Percentiles rank a stretch among this genome's conserved stretches.
Evolutionary conservation across 2,113 vertebrate species (phyloP).

Genomic region (Leptocoma aspasia): DNA sequence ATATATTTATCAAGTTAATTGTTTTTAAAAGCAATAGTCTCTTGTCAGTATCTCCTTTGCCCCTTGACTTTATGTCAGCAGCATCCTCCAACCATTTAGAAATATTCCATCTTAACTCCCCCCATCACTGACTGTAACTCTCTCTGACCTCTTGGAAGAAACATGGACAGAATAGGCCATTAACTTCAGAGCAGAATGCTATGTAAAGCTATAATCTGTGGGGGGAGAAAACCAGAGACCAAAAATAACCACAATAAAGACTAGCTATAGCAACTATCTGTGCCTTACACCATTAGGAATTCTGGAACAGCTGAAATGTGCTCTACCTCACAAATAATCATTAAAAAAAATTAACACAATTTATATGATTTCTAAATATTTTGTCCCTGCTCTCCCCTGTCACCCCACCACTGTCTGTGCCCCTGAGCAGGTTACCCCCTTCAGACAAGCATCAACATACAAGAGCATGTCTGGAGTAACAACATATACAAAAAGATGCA

Average conservation of each 20-base stretch:
- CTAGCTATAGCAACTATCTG: not conserved
- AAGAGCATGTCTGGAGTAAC: not conserved
- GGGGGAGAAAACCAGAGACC: constrained; percentile 5
- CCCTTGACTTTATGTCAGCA: not conserved
- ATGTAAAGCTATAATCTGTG: not conserved
- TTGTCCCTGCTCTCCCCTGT: not conserved
- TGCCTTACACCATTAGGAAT: not conserved
- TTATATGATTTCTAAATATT: not conserved
- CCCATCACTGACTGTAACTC: not conserved
- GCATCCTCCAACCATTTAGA: not conserved
- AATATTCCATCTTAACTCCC: not conserved
- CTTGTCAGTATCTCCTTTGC: not conserved
- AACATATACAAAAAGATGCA: not conserved
- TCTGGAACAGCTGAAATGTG: not conserved
- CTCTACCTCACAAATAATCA: not conserved
- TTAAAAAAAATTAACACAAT: not conserved
- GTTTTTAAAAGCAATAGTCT: constrained; percentile 20
- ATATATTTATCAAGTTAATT: not conserved
- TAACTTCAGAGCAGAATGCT: not conserved
- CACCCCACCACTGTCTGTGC: not conserved
- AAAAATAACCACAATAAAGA: not conserved
- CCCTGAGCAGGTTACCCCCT: not conserved
- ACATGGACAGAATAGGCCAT: not conserved
- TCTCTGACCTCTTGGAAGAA: not conserved
- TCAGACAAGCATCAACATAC: not conserved